Percentiles rank a stretch among this genome's conserved stretches.
These are phyloP conservation scores for Trachelus stipa DNA, from an alignment of 2,888 invertebrate genomes.

Conservation along the genomic window DNA sequence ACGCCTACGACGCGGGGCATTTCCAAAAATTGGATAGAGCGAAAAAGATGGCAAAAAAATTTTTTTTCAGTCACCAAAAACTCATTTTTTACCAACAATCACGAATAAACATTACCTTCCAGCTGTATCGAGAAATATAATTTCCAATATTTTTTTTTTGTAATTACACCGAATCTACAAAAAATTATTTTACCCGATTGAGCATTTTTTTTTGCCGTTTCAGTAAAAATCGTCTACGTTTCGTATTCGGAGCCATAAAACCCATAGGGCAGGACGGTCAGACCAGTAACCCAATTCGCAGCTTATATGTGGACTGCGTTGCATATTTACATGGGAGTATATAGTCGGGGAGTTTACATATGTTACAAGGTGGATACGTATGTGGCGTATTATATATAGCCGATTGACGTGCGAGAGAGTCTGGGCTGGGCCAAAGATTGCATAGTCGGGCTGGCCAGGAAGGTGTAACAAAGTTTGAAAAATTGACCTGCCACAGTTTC, in stretches of 20 bases:
- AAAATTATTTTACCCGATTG: not conserved
- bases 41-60: rapidly evolving
- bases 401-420: slow-evolving; percentile 23
- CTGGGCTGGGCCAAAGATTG: slow-evolving; percentile 24
- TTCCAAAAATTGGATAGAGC: not conserved
- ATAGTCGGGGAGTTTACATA: not conserved
- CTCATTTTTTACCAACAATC: too few species aligned
- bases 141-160: too few species aligned
- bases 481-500: not conserved
- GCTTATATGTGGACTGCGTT: not conserved
- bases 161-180: too few species aligned
- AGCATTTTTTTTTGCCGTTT: not conserved
- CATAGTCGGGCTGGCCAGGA: slow-evolving; percentile 19
- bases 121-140: too few species aligned
- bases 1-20: not conserved
- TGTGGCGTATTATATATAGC: slow-evolving; percentile 19
- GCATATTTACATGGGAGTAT: not conserved
- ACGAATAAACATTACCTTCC: too few species aligned
- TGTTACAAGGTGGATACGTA: not conserved
- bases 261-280: not conserved
- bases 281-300: slow-evolving; percentile 23
- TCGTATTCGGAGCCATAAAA: not conserved
- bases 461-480: slow-evolving; percentile 9
- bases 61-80: too few species aligned
- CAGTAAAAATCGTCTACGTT: not conserved